phyloP scores from a whole-genome alignment of 1,140 invertebrate species.

The Drosophila truncata region DNA sequence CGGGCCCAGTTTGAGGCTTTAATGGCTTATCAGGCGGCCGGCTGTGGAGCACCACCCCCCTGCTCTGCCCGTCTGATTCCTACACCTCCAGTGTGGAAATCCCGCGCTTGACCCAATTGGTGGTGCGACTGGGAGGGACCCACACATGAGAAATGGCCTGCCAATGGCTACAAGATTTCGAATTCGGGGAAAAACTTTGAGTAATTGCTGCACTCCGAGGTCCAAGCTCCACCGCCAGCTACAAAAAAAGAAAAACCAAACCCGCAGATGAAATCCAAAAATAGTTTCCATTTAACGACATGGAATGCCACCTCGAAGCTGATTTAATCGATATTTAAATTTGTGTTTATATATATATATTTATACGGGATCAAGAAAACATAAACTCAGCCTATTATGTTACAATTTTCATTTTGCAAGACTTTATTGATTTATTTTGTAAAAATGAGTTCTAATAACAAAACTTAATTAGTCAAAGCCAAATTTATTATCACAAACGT shows the following conservation, averaged over 20 bases:
- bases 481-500: not conserved
- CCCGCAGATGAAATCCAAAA: slow-evolving; percentile 14
- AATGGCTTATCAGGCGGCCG: slow-evolving; percentile 64
- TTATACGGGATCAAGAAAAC: not conserved
- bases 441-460: not conserved
- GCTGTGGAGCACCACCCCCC: not conserved
- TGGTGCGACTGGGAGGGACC: slow-evolving; percentile 1
- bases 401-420: not conserved
- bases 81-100: slow-evolving; percentile 29
- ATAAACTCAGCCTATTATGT: too few species aligned
- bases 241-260: not conserved
- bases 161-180: slow-evolving; percentile 44
- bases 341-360: not conserved
- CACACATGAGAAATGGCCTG: slow-evolving; percentile 63
- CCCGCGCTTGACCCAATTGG: slow-evolving; percentile 63
- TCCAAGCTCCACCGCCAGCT: slow-evolving; percentile 14
- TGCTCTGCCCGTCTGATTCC: slow-evolving; percentile 3
- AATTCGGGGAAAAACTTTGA: slow-evolving; percentile 49
- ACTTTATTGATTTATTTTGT: not conserved
- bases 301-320: slow-evolving; percentile 19
- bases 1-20: slow-evolving; percentile 31
- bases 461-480: not conserved
- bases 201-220: slow-evolving; percentile 64
- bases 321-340: slow-evolving; percentile 1
- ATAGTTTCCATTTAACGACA: slow-evolving; percentile 29